Conservation (phyloP, 2,888 invertebrate genomes). For the Agonum fuliginosum region DNA sequence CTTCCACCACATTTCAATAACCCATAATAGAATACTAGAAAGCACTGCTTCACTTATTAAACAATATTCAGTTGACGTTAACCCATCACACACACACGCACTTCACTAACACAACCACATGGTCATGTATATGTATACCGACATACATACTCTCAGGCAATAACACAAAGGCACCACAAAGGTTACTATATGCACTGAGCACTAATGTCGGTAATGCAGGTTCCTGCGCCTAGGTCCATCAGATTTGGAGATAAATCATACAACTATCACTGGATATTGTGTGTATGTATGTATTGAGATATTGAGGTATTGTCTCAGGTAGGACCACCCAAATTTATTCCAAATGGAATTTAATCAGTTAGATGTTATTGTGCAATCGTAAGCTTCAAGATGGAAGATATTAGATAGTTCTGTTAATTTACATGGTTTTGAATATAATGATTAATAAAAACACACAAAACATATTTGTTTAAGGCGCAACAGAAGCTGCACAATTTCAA, state of each 20-base stretch:
- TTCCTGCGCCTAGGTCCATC: not conserved
- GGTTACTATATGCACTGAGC: constrained; percentile 15
- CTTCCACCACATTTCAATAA: constrained; percentile 6
- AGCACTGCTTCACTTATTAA: not conserved
- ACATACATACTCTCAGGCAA: not conserved
- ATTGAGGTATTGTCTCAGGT: not conserved
- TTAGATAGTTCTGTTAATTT: constrained; percentile 4
- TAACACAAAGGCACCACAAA: constrained; percentile 20
- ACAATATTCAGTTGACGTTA: constrained; percentile 32
- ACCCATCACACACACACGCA: not conserved
- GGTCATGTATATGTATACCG: no score
- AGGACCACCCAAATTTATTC: not conserved
- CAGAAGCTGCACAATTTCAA: no score
- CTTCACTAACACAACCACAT: no score
- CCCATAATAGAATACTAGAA: constrained; percentile 15
- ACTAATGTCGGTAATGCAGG: not conserved
- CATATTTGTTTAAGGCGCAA: no score
- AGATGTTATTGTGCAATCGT: not conserved
- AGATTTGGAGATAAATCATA: constrained; percentile 25
- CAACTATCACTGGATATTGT: not conserved
- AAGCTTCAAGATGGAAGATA: not conserved
- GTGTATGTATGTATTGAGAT: not conserved
- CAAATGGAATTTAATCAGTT: not conserved
- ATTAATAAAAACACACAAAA: no score
- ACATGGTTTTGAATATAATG: not conserved